Conservation (phyloP, 1,140 invertebrate genomes). For the Sarcophaga peregrina region DNA sequence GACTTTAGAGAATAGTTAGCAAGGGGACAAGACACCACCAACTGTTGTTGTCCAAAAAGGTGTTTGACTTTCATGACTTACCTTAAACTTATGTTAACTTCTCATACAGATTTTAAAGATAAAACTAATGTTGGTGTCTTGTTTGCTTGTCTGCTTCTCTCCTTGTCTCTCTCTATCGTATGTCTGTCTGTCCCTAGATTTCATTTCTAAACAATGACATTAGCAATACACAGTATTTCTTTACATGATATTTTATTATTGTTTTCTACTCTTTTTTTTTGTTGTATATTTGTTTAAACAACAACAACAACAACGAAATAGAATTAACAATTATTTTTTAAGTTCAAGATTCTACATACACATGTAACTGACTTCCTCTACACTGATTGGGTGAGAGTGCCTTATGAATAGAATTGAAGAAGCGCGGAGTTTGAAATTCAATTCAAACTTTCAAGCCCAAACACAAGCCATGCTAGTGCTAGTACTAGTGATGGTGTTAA, state of each 20-base stretch:
- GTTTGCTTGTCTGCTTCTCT: neutral
- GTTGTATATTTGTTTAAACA: too few relatives aligned
- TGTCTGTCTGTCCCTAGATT: neutral
- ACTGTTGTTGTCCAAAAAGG: neutral
- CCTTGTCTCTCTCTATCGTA: too few relatives aligned
- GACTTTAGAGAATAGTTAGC: neutral
- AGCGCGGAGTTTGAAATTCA: too few relatives aligned
- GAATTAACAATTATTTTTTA: constrained; percentile 23
- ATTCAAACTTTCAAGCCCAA: too few relatives aligned
- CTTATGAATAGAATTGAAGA: too few relatives aligned
- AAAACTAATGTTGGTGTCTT: neutral
- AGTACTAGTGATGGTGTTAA: neutral
- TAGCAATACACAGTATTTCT: too few relatives aligned
- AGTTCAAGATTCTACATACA: neutral
- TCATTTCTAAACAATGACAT: neutral
- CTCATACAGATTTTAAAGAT: constrained; percentile 16
- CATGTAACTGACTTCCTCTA: neutral
- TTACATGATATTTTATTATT: too few relatives aligned
- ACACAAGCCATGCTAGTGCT: too few relatives aligned
- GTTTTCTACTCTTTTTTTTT: too few relatives aligned
- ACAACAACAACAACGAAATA: neutral
- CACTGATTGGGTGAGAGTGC: too few relatives aligned
- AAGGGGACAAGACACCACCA: too few relatives aligned
- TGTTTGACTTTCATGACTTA: constrained; percentile 19
- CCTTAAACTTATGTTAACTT: constrained; percentile 2